Evolutionary conservation across 1,140 invertebrate genomes (phyloP).

Genomic region (Belonocnema kinseyi): DNA sequence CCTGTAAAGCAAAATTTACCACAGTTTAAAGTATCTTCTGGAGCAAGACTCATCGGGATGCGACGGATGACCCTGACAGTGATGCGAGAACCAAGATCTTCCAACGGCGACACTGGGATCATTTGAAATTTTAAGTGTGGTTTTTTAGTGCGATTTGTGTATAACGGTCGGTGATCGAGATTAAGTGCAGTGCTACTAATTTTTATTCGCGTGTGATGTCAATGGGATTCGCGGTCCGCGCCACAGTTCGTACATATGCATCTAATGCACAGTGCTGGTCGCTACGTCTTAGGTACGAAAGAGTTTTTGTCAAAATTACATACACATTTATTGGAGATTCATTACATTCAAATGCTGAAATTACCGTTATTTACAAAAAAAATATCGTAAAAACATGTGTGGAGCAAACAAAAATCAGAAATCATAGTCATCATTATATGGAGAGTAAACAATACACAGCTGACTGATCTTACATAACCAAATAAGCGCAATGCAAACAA

Average conservation of each 20-base stretch:
- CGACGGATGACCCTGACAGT: not conserved
- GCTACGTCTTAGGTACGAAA: constrained; percentile 59
- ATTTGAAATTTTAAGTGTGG: not conserved
- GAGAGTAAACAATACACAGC: not conserved
- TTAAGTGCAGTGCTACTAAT: constrained; percentile 50
- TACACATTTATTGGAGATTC: constrained; percentile 20
- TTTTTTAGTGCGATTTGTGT: constrained; percentile 16
- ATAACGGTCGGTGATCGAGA: not conserved
- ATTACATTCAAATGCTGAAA: not conserved
- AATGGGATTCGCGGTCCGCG: constrained; percentile 61
- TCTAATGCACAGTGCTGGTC: constrained; percentile 61
- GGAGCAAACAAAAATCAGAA: too few species aligned
- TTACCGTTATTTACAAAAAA: constrained; percentile 28
- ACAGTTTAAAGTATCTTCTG: not conserved
- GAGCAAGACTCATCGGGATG: not conserved
- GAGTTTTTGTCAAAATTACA: constrained; percentile 5
- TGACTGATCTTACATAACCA: constrained; percentile 15
- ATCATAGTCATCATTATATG: not conserved
- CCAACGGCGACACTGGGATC: not conserved
- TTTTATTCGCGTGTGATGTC: constrained; percentile 57
- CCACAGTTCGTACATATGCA: constrained; percentile 60
- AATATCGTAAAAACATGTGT: too few species aligned
- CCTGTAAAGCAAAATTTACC: too few species aligned
- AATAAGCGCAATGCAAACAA: not conserved
- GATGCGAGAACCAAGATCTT: not conserved